Evolutionary conservation across 2,888 invertebrate genomes (phyloP).

Genomic region (Trachelus tabidus): DNA sequence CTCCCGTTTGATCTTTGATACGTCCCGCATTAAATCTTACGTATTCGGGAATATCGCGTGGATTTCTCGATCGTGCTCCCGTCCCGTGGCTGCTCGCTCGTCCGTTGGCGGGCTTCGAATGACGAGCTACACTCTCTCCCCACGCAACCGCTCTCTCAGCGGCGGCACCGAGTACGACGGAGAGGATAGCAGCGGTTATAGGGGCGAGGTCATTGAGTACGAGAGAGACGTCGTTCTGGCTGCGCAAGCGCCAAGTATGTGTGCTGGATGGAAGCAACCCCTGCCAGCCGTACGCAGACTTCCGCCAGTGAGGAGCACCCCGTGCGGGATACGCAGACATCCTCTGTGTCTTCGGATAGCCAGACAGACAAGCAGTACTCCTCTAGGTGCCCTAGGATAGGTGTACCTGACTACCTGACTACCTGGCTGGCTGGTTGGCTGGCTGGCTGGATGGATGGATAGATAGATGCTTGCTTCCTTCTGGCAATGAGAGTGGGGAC

Average conservation of each 20-base stretch:
- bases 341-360: conserved; percentile 3
- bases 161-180: conserved; percentile 8
- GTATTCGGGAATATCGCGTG: conserved; percentile 23
- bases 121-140: conserved; percentile 38
- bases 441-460: too few species aligned
- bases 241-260: conserved; percentile 3
- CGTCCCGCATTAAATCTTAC: background rate
- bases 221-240: conserved; percentile 15
- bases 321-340: conserved; percentile 27
- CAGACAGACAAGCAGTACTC: background rate
- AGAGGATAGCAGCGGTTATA: background rate
- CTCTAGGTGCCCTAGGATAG: background rate
- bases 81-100: conserved; percentile 62
- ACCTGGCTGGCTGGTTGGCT: too few species aligned
- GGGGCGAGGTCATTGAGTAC: conserved; percentile 12
- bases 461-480: background rate
- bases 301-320: conserved; percentile 24
- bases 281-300: background rate
- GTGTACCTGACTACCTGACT: background rate
- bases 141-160: background rate
- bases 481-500: conserved; percentile 8
- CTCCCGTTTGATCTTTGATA: background rate
- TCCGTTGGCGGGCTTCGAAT: conserved; percentile 66
- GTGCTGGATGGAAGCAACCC: background rate
- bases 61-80: conserved; percentile 48